Conservation (phyloP, 2,888 invertebrate species). For the Lagria hirta region DNA sequence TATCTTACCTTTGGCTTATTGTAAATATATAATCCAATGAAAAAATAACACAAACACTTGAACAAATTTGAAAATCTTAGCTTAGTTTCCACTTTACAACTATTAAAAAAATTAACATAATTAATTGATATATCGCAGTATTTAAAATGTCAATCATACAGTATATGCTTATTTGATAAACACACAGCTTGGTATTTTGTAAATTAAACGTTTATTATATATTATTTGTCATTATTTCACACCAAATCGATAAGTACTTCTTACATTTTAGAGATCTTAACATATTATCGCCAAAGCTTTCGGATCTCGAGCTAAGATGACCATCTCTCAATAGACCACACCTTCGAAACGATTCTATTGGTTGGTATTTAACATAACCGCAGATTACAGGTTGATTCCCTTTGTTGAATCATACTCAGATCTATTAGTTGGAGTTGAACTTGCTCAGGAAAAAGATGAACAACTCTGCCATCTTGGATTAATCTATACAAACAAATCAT, state of each 20-base stretch:
- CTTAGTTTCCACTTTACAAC: slow-evolving; percentile 13
- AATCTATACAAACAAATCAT: no score
- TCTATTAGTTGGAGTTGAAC: no score
- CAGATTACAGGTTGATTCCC: slow-evolving; percentile 26
- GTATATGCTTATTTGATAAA: slow-evolving; percentile 49
- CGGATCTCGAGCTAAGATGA: slow-evolving; percentile 37
- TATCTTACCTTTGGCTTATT: no score
- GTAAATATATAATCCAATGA: no score
- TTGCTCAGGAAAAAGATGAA: no score
- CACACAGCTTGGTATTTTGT: slow-evolving; percentile 49
- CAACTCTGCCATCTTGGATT: no score
- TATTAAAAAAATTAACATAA: slow-evolving; percentile 22
- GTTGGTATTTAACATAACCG: slow-evolving; percentile 30
- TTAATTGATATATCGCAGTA: slow-evolving; percentile 29
- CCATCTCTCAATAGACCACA: slow-evolving; percentile 41
- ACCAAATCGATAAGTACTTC: slow-evolving; percentile 54
- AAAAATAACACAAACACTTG: no score
- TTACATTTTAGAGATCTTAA: slow-evolving; percentile 50
- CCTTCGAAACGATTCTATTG: slow-evolving; percentile 39
- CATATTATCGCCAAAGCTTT: slow-evolving; percentile 50
- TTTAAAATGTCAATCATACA: slow-evolving; percentile 46
- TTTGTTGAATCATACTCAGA: slow-evolving; percentile 9
- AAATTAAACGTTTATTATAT: slow-evolving; percentile 54
- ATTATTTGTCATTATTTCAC: slow-evolving; percentile 55
- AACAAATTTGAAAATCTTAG: no score